Evolutionary conservation across 2,113 vertebrate genomes (phyloP).

Genomic region (Erythrocercus mccallii): DNA sequence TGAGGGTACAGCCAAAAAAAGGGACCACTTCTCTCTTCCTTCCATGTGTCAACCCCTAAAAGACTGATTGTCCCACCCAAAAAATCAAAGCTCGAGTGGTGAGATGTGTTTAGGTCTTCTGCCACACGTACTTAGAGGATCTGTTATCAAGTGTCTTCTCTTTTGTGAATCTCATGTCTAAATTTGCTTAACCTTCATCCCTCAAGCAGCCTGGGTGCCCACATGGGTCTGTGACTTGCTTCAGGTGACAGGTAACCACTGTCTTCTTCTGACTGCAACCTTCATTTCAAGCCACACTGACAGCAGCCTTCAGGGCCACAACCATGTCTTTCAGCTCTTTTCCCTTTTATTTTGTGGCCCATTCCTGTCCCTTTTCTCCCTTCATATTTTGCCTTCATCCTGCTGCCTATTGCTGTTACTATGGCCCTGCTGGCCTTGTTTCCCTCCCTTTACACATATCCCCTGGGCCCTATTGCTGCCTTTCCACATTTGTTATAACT

Average conservation of each 20-base stretch:
- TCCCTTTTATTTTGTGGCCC: neutral
- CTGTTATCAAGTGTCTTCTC: neutral
- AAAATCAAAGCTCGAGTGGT: accelerated
- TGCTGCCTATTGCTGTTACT: accelerated
- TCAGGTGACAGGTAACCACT: too few species aligned
- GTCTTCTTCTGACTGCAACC: neutral
- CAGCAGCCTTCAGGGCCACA: neutral
- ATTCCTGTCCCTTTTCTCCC: neutral
- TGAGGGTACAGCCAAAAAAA: neutral
- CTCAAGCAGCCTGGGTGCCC: neutral
- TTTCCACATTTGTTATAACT: neutral
- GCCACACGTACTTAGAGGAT: neutral
- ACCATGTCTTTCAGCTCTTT: neutral
- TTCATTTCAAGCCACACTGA: neutral
- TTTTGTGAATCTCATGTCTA: neutral
- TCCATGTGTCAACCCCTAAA: neutral
- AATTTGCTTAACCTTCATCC: neutral
- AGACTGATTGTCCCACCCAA: too few species aligned
- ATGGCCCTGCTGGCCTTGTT: accelerated
- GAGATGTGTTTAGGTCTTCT: neutral
- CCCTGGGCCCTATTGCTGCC: neutral
- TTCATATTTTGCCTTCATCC: neutral
- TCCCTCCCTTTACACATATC: neutral
- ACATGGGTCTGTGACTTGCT: accelerated
- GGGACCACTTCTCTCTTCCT: neutral